These are phyloP conservation scores for Lamproptera curius DNA, from an alignment of 2,888 invertebrate species.

Conservation along the genomic window DNA sequence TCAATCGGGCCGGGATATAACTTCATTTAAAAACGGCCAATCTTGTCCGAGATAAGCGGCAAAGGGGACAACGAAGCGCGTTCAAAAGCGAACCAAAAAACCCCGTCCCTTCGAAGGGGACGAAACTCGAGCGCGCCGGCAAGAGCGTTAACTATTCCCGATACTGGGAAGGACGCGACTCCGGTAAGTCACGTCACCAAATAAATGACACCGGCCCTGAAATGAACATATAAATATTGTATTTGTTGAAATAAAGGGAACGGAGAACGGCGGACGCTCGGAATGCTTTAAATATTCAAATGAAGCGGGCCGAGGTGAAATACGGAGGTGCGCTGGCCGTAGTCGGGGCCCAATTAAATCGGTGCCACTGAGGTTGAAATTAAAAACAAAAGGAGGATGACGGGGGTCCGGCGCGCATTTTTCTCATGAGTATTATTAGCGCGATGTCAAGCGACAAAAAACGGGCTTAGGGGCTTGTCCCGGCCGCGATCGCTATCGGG, in stretches of 20 bases:
- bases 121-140: constrained; percentile 73
- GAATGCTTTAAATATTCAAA: constrained; percentile 79
- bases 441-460: constrained; percentile 76
- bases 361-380: constrained; percentile 79
- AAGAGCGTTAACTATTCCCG: constrained; percentile 75
- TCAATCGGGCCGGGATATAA: constrained; percentile 75
- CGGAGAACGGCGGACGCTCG: constrained; percentile 67
- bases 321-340: constrained; percentile 76
- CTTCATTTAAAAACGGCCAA: constrained; percentile 78
- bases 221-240: constrained; percentile 75
- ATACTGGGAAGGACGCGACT: constrained; percentile 76
- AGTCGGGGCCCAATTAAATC: constrained; percentile 76
- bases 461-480: constrained; percentile 69
- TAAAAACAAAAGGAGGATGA: constrained; percentile 77
- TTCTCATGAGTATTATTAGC: constrained; percentile 79
- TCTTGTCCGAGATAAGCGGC: constrained; percentile 75
- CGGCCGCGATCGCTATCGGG: constrained; percentile 70
- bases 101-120: no score
- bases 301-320: constrained; percentile 76
- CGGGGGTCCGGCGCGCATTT: constrained; percentile 72
- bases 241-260: constrained; percentile 74
- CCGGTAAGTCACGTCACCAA: constrained; percentile 77
- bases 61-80: constrained; percentile 61
- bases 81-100: constrained; percentile 54
- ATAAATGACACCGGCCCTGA: constrained; percentile 71